A percentile compares a stretch with the other conserved stretches of the same genome.
phyloP scores from a whole-genome alignment of 2,888 invertebrate genomes.

The Troglohyphantes excavatus region DNA sequence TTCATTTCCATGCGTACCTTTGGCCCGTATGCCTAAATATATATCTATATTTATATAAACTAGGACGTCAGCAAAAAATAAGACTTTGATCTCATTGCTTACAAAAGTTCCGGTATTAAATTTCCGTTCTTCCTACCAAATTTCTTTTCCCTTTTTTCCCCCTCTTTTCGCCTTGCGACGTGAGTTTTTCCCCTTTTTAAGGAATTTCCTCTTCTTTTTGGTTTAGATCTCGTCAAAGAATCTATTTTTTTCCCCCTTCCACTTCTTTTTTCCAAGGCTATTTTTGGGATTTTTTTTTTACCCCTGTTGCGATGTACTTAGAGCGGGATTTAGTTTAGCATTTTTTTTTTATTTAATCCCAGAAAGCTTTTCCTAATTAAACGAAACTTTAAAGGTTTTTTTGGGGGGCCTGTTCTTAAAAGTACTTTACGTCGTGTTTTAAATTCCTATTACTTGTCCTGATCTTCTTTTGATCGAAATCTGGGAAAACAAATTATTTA shows the following conservation, averaged over 20 bases:
- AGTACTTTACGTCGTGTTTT: slow-evolving; percentile 51
- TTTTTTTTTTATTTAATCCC: slow-evolving; percentile 35
- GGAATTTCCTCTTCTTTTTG: slow-evolving; percentile 38
- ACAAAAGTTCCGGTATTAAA: slow-evolving; percentile 77
- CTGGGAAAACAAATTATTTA: slow-evolving; percentile 20
- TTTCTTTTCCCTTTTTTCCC: slow-evolving; percentile 27
- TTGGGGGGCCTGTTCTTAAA: slow-evolving; percentile 7
- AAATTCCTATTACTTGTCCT: slow-evolving; percentile 52
- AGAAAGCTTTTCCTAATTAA: slow-evolving; percentile 61
- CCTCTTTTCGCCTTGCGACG: slow-evolving; percentile 15
- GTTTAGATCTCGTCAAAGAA: slow-evolving; percentile 52
- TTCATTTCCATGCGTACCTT: slow-evolving; percentile 11
- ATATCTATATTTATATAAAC: slow-evolving; percentile 73
- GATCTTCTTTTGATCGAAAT: slow-evolving; percentile 31
- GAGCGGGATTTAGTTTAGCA: slow-evolving; percentile 28
- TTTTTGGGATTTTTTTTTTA: slow-evolving; percentile 21
- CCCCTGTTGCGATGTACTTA: not conserved
- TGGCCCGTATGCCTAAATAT: not conserved
- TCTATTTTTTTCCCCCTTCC: slow-evolving; percentile 22
- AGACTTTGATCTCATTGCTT: slow-evolving; percentile 74
- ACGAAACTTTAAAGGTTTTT: slow-evolving; percentile 40
- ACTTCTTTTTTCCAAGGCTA: not conserved
- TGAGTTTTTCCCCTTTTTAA: slow-evolving; percentile 44
- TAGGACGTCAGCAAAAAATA: slow-evolving; percentile 75
- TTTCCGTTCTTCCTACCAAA: slow-evolving; percentile 50